Base-by-base conservation (phyloP, 1,140 invertebrate species). In the Hyles euphorbiae region DNA sequence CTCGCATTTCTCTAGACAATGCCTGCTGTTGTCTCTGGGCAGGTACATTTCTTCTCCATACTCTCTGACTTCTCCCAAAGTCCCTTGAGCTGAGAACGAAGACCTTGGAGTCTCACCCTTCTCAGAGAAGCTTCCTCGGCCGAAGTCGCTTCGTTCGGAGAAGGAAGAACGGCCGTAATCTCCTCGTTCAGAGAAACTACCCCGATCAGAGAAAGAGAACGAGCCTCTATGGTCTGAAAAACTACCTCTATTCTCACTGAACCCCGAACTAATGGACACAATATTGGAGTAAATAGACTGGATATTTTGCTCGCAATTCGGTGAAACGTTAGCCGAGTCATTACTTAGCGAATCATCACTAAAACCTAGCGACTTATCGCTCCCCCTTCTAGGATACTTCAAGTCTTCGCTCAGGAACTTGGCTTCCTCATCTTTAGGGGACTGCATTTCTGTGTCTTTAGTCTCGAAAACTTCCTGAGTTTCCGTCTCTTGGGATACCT, bases 311-410 rank as follows among this genome's bases (percentile, higher is more conserved):
- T 90, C 87, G 61, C 87, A 89, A 53, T 90, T 90, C 0, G 88
- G 88, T 1, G 88, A 90, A 0, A 61, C 84, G 50, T 83, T 87
- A 0, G 89, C 81, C 0, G 87, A 85, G 63, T 93, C 93, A 52
- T 93, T 93, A 60, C 92, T 93, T 2, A 93, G 66, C 3, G 92
- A 93, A 73, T 93, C 93, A 45, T 93, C 93, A 3, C 92, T 93
- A 73, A 93, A 93, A 48, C 91, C 92, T 6, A 93, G 76, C n/a
- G 91, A 92, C 62, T 92, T 93, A 67, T 93, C 92, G 46, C 87
- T 89, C 3, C 91, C 91, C 33, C 91, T 76, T 52, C 88, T 67
- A 34, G 83, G 70, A 60, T 86, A 87, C 44, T 74, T 74, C 5
- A 68, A 34, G 22, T 85, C 83, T 43, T 88, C 83, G 1, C 63